Evolutionary conservation across 1,140 invertebrate species (phyloP), one percentile per base, ranked within the genome.

Genomic region (Drosophila sp.): DNA sequence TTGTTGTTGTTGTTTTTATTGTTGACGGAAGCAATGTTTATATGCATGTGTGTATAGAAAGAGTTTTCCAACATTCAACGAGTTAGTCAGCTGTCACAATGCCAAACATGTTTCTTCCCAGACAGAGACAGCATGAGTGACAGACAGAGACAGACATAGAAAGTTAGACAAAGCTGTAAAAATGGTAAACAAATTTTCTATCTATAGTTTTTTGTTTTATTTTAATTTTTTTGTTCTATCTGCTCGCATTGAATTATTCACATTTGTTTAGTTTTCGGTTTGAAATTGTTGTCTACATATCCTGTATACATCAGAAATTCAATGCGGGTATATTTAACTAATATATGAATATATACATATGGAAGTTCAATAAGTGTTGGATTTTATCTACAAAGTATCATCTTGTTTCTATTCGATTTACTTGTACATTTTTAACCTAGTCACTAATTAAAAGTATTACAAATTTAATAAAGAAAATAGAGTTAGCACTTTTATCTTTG

Each of bases 61-160:
- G 4, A 72, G 72, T 76, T 69, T 83, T 72, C 64, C 51, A 63
- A 58, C 76, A 59, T 74, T 75, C 76, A 81, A 76, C 76, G 78
- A 87, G 82, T 86, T 86, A 87, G 81, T 86, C 81, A 86, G 81
- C 81, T 86, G 81, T 86, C 81, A 78, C 81, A 87, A 64, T 78
- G 67, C 56, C 62, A 59, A 29, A 29, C 78, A 61, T 83, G 71
- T 70, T 74, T 50, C 46, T 5, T 32, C 46, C 13, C 6, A 51
- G 48, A 63, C 36, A n/a, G 36, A 8, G 36, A 38, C 36, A 38
- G 8, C 4, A n/a, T 13, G 27, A 13, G 51, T 21, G 43, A 5
- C 8, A n/a, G 5, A 13, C 13, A 9, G 25, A 18, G 54, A 7
- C 11, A 25, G 40, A 48, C 21, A 21, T 9, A 58, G 27, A 67